Base-by-base conservation (phyloP, 2,797 vertebrate genomes). In the Amphiprion clarkii region DNA sequence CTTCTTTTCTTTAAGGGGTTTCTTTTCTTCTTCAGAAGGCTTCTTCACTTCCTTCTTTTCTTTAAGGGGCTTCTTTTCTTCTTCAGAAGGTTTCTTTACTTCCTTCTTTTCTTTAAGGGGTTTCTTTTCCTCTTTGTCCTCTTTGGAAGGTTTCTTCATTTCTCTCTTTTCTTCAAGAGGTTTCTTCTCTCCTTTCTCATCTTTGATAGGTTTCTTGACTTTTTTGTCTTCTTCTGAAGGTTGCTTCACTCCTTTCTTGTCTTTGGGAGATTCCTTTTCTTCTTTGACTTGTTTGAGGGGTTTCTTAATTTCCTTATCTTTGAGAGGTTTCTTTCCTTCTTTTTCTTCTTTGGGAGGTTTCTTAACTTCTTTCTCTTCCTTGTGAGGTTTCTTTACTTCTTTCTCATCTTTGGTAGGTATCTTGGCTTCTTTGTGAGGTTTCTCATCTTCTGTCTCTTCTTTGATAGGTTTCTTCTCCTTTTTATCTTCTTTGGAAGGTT, bases 231-330 rank as follows among this genome's bases (percentile, higher is more conserved):
- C 74, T 61, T 60, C 36, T 2, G 21, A 8, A 1, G 40, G 33
- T 42, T 58, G 29, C 23, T 65, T 73, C 1, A 6, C 53, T 54
- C 72, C 56, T 56, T 33, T 29, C 5, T 82, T 33, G 51, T 76
- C 79, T 68, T 66, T 68, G 5, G 31, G 2, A n/a, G 42, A 25
- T 31, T 66, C 65, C 33, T 67, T 56, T 9, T 48, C 29, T 29
- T 51, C 53, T n/a, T 40, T 54, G 1, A 44, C 27, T 36, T 48
- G 19, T 48, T 42, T 48, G 0, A 1, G 19, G 1, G 33, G 39
- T 46, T 56, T 57, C 16, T 72, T 19, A 1, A 17, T 19, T 10
- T 63, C 63, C 17, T 63, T 14, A 14, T 57, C 51, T 49, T 56
- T 56, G 0, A 3, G 1, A 1, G 19, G 59, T 59, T 53, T 58